Conservation (phyloP, 2,888 invertebrate species). For the Oxycera nigricornis region DNA sequence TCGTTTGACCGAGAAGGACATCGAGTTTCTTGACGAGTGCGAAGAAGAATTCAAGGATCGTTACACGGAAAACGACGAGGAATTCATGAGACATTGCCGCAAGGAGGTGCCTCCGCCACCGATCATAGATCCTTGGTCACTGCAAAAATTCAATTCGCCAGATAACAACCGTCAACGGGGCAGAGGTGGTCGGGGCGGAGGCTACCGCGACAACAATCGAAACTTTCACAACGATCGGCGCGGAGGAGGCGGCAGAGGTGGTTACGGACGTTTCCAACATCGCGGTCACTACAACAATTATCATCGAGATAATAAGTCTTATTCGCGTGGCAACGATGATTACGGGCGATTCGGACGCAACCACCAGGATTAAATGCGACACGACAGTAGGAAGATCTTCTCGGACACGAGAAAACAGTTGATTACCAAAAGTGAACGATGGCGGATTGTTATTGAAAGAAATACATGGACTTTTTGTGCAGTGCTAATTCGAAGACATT, state of each 20-base stretch:
- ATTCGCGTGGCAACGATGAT: slow-evolving; percentile 1
- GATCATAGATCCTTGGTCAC: slow-evolving; percentile 67
- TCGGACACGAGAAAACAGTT: background rate
- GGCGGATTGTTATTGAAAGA: background rate
- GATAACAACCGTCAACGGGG: slow-evolving; percentile 22
- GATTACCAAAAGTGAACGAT: background rate
- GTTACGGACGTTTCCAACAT: slow-evolving; percentile 16
- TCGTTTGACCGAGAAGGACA: slow-evolving; percentile 66
- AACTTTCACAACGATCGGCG: slow-evolving; percentile 8
- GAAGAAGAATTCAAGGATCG: slow-evolving; percentile 70
- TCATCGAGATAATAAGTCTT: background rate
- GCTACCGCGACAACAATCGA: slow-evolving; percentile 7
- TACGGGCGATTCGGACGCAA: slow-evolving; percentile 22
- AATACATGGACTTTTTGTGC: background rate
- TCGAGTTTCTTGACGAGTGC: slow-evolving; percentile 68
- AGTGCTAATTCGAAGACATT: background rate
- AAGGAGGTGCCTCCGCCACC: slow-evolving; percentile 66
- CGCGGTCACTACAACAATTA: background rate
- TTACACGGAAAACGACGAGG: slow-evolving; percentile 69
- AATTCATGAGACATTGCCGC: slow-evolving; percentile 65
- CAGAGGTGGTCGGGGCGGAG: background rate
- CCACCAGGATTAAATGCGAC: slow-evolving; percentile 1
- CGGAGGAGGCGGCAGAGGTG: background rate
- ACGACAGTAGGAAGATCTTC: background rate
- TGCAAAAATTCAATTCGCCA: background rate